phyloP scores from a whole-genome alignment of 2,888 invertebrate species.

The Drosophila trichaetosa region DNA sequence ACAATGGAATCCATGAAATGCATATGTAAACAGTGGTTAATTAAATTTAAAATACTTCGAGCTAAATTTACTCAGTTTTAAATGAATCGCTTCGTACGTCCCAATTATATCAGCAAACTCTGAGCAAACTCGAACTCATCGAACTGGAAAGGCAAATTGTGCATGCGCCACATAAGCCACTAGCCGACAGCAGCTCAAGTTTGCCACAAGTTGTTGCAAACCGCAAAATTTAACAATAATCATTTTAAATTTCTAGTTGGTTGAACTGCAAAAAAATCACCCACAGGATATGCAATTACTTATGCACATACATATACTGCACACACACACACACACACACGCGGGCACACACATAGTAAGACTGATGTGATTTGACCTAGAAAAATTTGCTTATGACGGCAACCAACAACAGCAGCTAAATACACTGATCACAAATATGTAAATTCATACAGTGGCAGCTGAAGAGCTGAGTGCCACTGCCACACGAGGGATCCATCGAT shows the following conservation, averaged over 20 bases:
- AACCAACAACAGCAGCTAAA: constrained; percentile 44
- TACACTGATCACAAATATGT: constrained; percentile 53
- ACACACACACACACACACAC: not conserved
- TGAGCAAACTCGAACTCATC: constrained; percentile 14
- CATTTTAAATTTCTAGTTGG: constrained; percentile 36
- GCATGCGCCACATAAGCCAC: constrained; percentile 41
- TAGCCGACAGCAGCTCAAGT: constrained; percentile 14
- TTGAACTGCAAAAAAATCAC: constrained; percentile 22
- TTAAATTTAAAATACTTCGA: constrained; percentile 11
- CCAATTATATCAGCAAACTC: too few species aligned
- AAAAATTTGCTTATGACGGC: constrained; percentile 55
- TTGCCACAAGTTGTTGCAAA: constrained; percentile 30
- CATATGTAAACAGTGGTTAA: constrained; percentile 43
- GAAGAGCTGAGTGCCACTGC: not conserved
- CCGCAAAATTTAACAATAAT: constrained; percentile 31
- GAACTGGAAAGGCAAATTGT: constrained; percentile 37
- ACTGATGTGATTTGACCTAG: constrained; percentile 38
- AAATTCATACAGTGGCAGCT: constrained; percentile 29
- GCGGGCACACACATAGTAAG: not conserved
- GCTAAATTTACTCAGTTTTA: constrained; percentile 19
- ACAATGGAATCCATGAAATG: constrained; percentile 36
- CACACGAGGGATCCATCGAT: constrained; percentile 1
- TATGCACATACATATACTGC: constrained; percentile 36
- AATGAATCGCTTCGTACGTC: not conserved
- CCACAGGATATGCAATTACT: constrained; percentile 52